Evolutionary conservation across 2,113 vertebrate genomes (phyloP), one percentile per base, ranked within the genome.

Genomic region (Formicarius rufipectus): DNA sequence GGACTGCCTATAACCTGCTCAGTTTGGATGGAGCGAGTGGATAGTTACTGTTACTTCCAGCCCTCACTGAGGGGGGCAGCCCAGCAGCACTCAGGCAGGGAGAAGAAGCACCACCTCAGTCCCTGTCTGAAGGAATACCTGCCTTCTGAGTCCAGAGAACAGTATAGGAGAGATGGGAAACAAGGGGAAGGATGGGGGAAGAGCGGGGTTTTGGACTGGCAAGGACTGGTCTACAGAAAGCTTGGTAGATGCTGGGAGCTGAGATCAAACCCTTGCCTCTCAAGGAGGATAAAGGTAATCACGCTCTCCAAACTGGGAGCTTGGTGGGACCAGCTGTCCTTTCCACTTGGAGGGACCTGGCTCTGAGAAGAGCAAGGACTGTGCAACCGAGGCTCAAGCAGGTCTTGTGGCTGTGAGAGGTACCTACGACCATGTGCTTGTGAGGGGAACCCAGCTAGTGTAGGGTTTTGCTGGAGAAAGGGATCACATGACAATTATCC

Each of bases 371-470:
- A 74, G 55, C n/a, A 45, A 42, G 17, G 21, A 28, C 23, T 67
- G 9, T 28, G 10, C 12, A 49, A 6, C 3, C 0, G 0, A 10
- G 21, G 18, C 18, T 33, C 24, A 58, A 53, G 18, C 27, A 15
- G 9, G 6, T 67, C 28, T 67, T 72, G 21, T 15, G 31, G 3
- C 71, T 79, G 22, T 31, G 13, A n/a, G 49, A 64, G 4, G 2
- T 72, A 33, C 33, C 35, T 31, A 81, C 73, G 40, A 33, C 21
- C 3, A 3, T 23, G 28, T 28, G 40, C 35, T 78, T 78, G 28
- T 74, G 69, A 74, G 21, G 18, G 7, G 45, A 87, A 8, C 18
- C 12, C 28, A 69, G 14, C 3, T 42, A 64, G 59, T 84, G 52
- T 18, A 22, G 6, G 2, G 8, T 19, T 81, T 66, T 74, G 3